These are phyloP conservation scores for Momotus momota DNA, from an alignment of 2,797 vertebrate genomes.

Conservation along the genomic window DNA sequence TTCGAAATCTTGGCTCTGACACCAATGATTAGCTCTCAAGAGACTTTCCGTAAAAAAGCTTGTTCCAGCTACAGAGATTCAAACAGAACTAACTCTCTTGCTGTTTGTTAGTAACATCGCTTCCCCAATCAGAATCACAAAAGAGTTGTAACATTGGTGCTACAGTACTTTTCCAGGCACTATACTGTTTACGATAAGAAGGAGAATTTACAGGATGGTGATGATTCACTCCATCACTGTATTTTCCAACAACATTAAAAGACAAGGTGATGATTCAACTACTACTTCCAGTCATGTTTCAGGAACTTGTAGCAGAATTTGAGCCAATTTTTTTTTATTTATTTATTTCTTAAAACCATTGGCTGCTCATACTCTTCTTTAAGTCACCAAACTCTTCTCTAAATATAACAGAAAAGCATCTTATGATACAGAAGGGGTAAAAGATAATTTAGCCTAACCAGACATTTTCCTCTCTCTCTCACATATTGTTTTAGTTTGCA, in stretches of 20 bases:
- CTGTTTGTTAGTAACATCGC: neutral
- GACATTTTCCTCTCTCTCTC: neutral
- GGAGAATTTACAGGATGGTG: neutral
- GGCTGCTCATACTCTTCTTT: neutral
- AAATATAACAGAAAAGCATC: neutral
- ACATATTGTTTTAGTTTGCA: neutral
- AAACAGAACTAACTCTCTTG: neutral
- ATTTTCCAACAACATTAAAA: constrained; percentile 29
- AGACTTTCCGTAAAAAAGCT: neutral
- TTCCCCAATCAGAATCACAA: neutral
- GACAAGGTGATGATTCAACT: constrained; percentile 13
- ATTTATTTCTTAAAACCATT: neutral
- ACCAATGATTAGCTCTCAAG: neutral
- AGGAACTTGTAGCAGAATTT: neutral
- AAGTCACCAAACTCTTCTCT: neutral
- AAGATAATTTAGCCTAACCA: neutral
- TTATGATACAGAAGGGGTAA: neutral
- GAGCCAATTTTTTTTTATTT: neutral
- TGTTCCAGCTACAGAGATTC: neutral
- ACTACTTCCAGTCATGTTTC: neutral
- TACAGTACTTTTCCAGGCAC: neutral
- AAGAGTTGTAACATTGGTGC: neutral
- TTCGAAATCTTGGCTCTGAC: neutral
- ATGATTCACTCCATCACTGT: neutral
- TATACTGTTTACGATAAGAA: neutral